Evolutionary conservation across 2,113 vertebrate species (phyloP).

Genomic region (Rhinoderma darwinii): DNA sequence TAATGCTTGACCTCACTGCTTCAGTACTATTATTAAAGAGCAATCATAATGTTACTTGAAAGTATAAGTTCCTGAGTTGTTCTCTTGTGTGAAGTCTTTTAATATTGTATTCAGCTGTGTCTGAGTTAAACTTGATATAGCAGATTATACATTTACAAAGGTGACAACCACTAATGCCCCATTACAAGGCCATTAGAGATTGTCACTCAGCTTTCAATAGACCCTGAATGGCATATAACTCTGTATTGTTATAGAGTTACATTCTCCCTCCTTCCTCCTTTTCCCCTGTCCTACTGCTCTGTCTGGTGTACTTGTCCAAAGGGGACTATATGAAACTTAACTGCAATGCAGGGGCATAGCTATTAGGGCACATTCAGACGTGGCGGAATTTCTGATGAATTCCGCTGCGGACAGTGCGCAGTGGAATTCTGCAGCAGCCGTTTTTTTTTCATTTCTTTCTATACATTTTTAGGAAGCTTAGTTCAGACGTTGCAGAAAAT

Average conservation of each 20-base stretch:
- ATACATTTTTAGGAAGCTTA: no score
- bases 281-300: not conserved
- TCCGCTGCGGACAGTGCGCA: no score
- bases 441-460: no score
- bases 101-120: not conserved
- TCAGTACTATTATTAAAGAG: not conserved
- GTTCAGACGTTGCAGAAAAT: no score
- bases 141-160: not conserved
- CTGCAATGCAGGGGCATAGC: no score
- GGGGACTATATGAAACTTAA: no score
- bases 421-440: no score
- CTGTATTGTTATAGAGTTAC: not conserved
- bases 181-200: not conserved
- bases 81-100: not conserved
- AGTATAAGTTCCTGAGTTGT: not conserved
- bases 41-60: not conserved
- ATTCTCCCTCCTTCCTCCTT: not conserved
- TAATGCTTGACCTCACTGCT: not conserved
- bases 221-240: not conserved
- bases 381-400: no score
- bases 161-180: not conserved
- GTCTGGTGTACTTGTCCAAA: no score
- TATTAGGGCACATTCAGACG: no score
- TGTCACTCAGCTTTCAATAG: not conserved
- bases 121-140: not conserved